Conservation (phyloP, 2,797 vertebrate species). For the Denticeps clupeoides region DNA sequence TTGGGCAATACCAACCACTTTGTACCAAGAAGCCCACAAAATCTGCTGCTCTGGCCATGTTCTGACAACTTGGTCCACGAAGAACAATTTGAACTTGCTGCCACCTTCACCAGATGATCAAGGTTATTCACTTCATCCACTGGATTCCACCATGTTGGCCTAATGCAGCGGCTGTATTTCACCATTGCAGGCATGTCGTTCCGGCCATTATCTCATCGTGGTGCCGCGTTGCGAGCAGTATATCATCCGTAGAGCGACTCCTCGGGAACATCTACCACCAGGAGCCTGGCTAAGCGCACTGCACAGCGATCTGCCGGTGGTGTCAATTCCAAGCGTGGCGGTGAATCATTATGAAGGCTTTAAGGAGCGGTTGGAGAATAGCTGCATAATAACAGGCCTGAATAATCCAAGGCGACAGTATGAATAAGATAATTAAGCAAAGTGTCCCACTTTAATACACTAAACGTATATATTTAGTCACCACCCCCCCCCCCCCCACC, state of each 20-base stretch:
- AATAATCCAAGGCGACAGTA: conserved; percentile 50
- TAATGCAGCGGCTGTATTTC: neutral
- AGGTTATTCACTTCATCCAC: too few species aligned
- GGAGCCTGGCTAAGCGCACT: conserved; percentile 34
- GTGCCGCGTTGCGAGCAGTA: conserved; percentile 21
- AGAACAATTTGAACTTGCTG: too few species aligned
- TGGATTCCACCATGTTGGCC: conserved; percentile 18
- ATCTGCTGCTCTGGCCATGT: too few species aligned
- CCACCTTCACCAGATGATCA: too few species aligned
- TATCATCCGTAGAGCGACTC: conserved; percentile 34
- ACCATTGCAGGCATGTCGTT: conserved; percentile 22
- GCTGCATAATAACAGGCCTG: conserved; percentile 39
- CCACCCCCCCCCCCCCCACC: too few species aligned
- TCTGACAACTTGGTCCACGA: too few species aligned
- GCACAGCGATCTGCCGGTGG: conserved; percentile 32
- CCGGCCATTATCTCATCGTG: conserved; percentile 36
- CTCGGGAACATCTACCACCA: conserved; percentile 38
- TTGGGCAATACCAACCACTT: too few species aligned
- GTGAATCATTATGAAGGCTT: conserved; percentile 45
- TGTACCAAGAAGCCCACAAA: too few species aligned
- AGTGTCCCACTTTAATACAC: conserved; percentile 37
- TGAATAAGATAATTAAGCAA: conserved; percentile 53
- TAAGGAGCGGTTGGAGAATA: conserved; percentile 37
- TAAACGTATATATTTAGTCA: too few species aligned
- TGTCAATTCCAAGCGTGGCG: conserved; percentile 36